Conservation (phyloP, 2,888 invertebrate species). For the Sialis fuliginosa region DNA sequence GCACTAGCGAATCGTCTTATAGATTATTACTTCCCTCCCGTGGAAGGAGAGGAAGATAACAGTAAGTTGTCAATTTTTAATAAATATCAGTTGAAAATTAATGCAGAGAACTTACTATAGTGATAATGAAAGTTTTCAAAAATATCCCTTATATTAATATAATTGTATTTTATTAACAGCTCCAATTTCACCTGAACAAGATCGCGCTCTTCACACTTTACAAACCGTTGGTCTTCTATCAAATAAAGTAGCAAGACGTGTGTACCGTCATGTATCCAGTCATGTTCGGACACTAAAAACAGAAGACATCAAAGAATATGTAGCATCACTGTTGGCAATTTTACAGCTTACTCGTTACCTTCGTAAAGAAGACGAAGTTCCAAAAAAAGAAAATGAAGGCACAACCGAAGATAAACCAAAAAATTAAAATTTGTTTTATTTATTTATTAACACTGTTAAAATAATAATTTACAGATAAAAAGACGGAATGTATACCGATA, state of each 20-base stretch:
- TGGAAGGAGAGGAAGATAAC: constrained; percentile 33
- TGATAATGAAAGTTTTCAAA: not conserved
- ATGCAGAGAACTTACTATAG: too few species aligned
- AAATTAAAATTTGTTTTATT: too few species aligned
- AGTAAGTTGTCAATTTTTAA: constrained; percentile 16
- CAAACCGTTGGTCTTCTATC: constrained; percentile 56
- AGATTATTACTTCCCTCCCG: constrained; percentile 53
- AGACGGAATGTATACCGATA: too few species aligned
- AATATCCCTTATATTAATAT: not conserved
- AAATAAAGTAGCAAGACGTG: constrained; percentile 49
- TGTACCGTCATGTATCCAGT: constrained; percentile 45
- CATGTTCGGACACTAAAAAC: constrained; percentile 30
- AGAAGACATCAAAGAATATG: constrained; percentile 29
- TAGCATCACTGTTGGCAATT: constrained; percentile 28
- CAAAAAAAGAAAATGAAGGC: too few species aligned
- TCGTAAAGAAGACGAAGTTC: too few species aligned
- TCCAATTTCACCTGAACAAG: constrained; percentile 36
- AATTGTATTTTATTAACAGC: constrained; percentile 24
- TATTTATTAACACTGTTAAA: too few species aligned
- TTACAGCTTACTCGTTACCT: constrained; percentile 29
- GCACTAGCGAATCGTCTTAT: constrained; percentile 50
- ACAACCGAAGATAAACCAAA: too few species aligned
- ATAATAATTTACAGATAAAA: too few species aligned
- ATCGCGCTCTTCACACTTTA: constrained; percentile 50
- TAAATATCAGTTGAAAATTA: not conserved